Evolutionary conservation across 2,113 vertebrate species (phyloP).

Genomic region (Poicephalus gulielmi): DNA sequence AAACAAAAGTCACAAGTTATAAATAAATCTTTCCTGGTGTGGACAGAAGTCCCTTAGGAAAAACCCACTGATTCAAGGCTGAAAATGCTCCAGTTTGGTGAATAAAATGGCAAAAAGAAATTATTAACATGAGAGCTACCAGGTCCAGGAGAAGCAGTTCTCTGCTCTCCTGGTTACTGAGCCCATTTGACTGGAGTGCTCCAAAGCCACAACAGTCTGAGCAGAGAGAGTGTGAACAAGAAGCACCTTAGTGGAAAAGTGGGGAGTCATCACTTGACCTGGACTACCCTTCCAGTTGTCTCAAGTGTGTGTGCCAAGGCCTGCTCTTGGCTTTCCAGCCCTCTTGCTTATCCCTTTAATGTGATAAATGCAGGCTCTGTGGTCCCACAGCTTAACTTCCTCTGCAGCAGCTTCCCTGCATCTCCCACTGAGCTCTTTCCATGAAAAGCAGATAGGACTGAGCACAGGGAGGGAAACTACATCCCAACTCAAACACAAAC

Average conservation of each 20-base stretch:
- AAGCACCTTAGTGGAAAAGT: not conserved
- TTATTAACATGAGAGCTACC: not conserved
- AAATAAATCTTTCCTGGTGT: slow-evolving; percentile 26
- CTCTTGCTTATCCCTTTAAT: not conserved
- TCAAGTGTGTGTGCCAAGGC: not conserved
- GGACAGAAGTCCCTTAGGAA: not conserved
- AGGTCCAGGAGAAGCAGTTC: not conserved
- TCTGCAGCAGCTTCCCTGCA: not conserved
- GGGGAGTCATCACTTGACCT: not conserved
- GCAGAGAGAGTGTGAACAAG: not conserved
- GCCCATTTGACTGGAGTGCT: not conserved
- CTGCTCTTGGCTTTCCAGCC: not conserved
- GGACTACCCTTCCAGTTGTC: not conserved
- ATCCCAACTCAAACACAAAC: not conserved
- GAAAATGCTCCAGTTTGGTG: not conserved
- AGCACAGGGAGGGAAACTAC: not conserved
- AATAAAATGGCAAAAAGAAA: not conserved
- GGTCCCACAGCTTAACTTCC: not conserved
- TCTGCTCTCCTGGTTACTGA: not conserved
- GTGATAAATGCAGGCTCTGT: not conserved
- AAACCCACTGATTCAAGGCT: not conserved
- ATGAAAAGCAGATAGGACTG: not conserved
- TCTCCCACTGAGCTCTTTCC: not conserved
- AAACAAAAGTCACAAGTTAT: not conserved
- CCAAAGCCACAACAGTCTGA: not conserved